Evolutionary conservation across 2,113 vertebrate species (phyloP).

Genomic region (Scomber japonicus): DNA sequence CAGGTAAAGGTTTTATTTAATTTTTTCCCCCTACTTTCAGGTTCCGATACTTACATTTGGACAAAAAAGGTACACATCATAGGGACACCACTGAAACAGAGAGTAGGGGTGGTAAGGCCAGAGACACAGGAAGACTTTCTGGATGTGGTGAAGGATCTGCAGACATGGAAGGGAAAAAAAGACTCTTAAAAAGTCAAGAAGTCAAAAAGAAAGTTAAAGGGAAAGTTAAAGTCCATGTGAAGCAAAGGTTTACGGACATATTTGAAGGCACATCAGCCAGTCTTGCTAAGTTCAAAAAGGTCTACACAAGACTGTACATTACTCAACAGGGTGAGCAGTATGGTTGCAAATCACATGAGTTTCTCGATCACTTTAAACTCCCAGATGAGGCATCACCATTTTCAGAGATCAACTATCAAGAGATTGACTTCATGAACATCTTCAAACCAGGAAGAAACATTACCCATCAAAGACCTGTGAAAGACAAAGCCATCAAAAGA

Average conservation of each 20-base stretch:
- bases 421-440: background rate
- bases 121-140: no score
- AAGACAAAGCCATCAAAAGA: background rate
- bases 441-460: background rate
- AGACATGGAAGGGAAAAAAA: background rate
- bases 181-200: no score
- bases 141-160: background rate
- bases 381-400: rapidly evolving
- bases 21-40: background rate
- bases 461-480: background rate
- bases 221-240: conserved; percentile 4
- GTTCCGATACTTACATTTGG: background rate
- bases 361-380: background rate
- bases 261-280: background rate
- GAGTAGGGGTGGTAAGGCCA: background rate
- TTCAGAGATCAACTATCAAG: background rate
- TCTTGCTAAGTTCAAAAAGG: rapidly evolving
- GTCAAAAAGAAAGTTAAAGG: background rate
- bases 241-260: background rate
- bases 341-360: rapidly evolving
- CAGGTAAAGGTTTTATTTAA: no score
- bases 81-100: background rate
- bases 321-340: background rate
- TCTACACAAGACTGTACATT: conserved; percentile 35
- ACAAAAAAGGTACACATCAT: background rate